Percentiles rank a stretch among this genome's conserved stretches.
phyloP scores from a whole-genome alignment of 64 coral and sea anemone genomes.

The Montipora foliosa region DNA sequence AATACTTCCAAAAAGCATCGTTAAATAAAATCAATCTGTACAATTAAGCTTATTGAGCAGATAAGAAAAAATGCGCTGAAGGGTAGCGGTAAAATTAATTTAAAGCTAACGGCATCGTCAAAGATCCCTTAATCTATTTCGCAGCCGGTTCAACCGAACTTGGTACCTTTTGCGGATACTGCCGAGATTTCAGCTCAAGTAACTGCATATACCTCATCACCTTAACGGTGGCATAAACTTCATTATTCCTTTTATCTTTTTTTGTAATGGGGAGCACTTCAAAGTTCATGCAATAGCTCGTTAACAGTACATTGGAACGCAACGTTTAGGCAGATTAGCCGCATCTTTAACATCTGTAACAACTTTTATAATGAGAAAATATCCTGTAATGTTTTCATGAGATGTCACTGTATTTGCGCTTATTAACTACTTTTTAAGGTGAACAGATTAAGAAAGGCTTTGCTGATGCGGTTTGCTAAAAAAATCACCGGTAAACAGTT shows the following conservation, averaged over 20 bases:
- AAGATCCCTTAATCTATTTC: conserved; percentile 8
- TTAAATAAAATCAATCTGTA: conserved; percentile 72
- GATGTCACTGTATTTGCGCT: conserved; percentile 64
- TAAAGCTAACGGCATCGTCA: conserved; percentile 32
- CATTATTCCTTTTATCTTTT: not conserved
- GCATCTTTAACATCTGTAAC: conserved; percentile 66
- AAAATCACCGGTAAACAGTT: not conserved
- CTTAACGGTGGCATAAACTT: not conserved
- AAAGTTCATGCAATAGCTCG: not conserved
- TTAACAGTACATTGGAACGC: conserved; percentile 15
- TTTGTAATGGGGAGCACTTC: not conserved
- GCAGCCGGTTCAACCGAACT: not conserved
- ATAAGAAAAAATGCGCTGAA: conserved; percentile 59
- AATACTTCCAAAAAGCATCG: conserved; percentile 62
- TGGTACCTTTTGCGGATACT: not conserved
- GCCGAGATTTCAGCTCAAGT: not conserved
- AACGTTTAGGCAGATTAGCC: conserved; percentile 27
- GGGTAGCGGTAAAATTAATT: conserved; percentile 12
- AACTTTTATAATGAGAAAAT: conserved; percentile 85
- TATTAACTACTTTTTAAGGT: conserved; percentile 58
- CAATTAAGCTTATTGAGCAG: conserved; percentile 38
- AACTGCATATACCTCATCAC: not conserved
- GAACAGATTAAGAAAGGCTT: conserved; percentile 19
- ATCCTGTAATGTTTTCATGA: conserved; percentile 80
- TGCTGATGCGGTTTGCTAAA: conserved; percentile 11